Evolutionary conservation across 2,797 vertebrate genomes (phyloP), one percentile per base, ranked within the genome.

Genomic region (Octomys mimax): DNA sequence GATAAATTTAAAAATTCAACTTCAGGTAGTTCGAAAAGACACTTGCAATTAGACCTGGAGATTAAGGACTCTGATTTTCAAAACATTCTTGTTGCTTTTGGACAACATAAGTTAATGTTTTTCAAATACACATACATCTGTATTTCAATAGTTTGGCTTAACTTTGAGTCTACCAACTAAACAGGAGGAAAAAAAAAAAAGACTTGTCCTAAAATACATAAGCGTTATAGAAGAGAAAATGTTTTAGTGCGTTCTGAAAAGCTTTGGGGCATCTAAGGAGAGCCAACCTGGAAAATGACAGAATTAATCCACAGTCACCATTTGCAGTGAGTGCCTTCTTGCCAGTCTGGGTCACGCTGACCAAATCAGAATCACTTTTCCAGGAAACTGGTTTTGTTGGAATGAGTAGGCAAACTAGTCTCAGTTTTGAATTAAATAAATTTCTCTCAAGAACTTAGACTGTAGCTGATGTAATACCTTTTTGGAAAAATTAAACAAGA

Each of bases 361-460:
- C 24, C 33, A n/a, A 26, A 39, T 28, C 26, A 91, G 28, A 68
- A 66, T 62, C 22, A 13, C 18, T 75, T 28, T 24, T 52, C 16
- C 5, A 57, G 39, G 36, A 61, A 92, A 70, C 49, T 81, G 16
- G 28, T n/a, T 83, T 79, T 62, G 21, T 92, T 33, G 18, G 12
- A 8, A 79, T 83, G 52, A 59, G 33, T 85, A 59, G 84, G 64
- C 33, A 59, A 90, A 26, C 31, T 75, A 36, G 36, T 64, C 70
- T 94, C 61, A 54, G 28, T 87, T 88, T 87, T 42, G 57, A 92
- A 49, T 22, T 82, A 36, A 83, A 52, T 81, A 85, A 82, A 57
- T 83, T 49, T 82, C 49, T 93, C 13, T 85, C 28, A 59, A 80
- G 57, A 89, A 33, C 36, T 84, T 84, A 8, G 70, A 8, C 84